A percentile compares a stretch with the other conserved stretches of the same genome.
Evolutionary conservation across 2,113 vertebrate species (phyloP).

Genomic region (Orcinus orca): DNA sequence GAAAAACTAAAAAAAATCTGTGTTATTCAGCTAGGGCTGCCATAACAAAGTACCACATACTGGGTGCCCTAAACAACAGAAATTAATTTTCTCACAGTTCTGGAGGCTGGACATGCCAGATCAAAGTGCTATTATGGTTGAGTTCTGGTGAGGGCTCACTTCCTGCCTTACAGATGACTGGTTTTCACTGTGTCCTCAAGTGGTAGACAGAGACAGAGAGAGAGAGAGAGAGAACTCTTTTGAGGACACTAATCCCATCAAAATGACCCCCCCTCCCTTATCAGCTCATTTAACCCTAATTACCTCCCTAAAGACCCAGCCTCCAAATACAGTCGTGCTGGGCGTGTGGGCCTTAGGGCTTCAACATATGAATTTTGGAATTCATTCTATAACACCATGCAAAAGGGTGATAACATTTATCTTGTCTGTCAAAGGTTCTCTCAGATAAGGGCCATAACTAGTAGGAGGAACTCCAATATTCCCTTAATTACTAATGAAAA

Average conservation of each 20-base stretch:
- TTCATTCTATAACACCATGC: not conserved
- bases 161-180: too few species aligned
- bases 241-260: not conserved
- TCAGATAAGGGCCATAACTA: not conserved
- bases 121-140: too few species aligned
- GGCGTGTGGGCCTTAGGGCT: not conserved
- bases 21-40: not conserved
- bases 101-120: too few species aligned
- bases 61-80: not conserved
- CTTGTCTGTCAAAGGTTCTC: not conserved
- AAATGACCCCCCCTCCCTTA: too few species aligned
- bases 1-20: not conserved
- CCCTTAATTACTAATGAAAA: accelerated
- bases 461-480: too few species aligned
- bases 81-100: not conserved
- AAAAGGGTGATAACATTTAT: not conserved
- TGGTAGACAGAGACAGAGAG: not conserved
- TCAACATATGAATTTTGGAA: not conserved
- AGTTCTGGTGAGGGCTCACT: too few species aligned
- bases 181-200: not conserved
- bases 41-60: not conserved
- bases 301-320: not conserved
- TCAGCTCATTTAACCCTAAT: not conserved
- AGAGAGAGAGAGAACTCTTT: not conserved
- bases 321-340: not conserved